Conservation (phyloP, 2,888 invertebrate species). For the Anorthoa munda region DNA sequence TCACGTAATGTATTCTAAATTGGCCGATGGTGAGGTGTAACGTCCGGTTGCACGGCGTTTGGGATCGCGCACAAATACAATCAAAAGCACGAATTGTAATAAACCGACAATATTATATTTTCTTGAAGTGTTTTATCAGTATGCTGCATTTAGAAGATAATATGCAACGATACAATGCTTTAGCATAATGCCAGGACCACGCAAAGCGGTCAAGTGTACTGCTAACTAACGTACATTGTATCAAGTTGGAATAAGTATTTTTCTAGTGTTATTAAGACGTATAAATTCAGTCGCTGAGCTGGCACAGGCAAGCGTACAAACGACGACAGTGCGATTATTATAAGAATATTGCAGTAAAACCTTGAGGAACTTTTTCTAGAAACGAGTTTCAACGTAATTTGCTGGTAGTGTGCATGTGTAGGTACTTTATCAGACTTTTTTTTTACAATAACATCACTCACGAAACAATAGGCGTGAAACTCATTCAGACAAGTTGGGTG, state of each 20-base stretch:
- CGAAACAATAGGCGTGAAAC: conserved; percentile 72
- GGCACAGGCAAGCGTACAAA: conserved; percentile 35
- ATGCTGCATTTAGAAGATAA: conserved; percentile 42
- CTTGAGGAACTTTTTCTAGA: conserved; percentile 70
- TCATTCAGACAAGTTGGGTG: conserved; percentile 52
- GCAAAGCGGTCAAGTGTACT: conserved; percentile 38
- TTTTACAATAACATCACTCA: conserved; percentile 66
- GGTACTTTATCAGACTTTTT: conserved; percentile 70
- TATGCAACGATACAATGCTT: conserved; percentile 33
- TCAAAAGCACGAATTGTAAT: conserved; percentile 11
- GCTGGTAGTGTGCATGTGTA: conserved; percentile 46
- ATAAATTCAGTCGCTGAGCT: conserved; percentile 33
- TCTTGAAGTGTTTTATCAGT: conserved; percentile 42
- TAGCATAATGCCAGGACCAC: conserved; percentile 32
- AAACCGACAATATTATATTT: conserved; percentile 38
- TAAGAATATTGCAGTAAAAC: conserved; percentile 57
- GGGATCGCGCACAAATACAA: not conserved
- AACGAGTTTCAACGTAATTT: conserved; percentile 65
- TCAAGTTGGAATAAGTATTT: conserved; percentile 36
- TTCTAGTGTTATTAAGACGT: conserved; percentile 52
- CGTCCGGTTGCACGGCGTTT: conserved; percentile 15
- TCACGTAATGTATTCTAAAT: conserved; percentile 56
- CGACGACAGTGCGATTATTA: conserved; percentile 49
- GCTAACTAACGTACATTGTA: conserved; percentile 15
- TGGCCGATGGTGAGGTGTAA: conserved; percentile 23